phyloP scores from a whole-genome alignment of 2,888 invertebrate species.

The Therioaphis trifolii region DNA sequence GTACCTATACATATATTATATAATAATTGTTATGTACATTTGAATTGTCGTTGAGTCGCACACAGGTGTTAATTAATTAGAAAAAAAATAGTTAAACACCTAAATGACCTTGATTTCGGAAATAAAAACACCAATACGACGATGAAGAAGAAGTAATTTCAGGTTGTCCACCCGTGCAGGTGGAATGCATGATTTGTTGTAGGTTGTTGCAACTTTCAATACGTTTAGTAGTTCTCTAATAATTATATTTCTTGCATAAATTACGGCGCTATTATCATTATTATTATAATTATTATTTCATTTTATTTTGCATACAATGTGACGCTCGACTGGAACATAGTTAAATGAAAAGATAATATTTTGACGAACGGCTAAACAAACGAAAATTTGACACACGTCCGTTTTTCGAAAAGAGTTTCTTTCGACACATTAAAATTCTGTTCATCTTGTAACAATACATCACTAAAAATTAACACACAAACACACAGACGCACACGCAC shows the following conservation, averaged over 20 bases:
- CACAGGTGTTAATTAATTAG: slow-evolving; percentile 42
- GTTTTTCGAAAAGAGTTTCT: slow-evolving; percentile 40
- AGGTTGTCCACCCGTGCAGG: slow-evolving; percentile 44
- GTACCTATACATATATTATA: too few species aligned
- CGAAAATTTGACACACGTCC: slow-evolving; percentile 44
- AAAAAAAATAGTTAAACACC: background rate
- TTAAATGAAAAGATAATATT: slow-evolving; percentile 52
- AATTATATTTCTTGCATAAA: slow-evolving; percentile 59
- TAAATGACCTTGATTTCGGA: slow-evolving; percentile 17
- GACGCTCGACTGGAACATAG: slow-evolving; percentile 13
- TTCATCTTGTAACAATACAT: slow-evolving; percentile 46
- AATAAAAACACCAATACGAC: background rate
- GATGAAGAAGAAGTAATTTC: slow-evolving; percentile 35
- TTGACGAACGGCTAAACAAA: slow-evolving; percentile 32
- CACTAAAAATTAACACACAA: slow-evolving; percentile 42
- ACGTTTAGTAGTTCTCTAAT: slow-evolving; percentile 20
- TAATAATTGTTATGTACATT: too few species aligned
- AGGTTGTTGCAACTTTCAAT: slow-evolving; percentile 54
- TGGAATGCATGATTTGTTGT: slow-evolving; percentile 48
- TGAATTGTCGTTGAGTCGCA: background rate
- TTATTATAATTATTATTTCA: slow-evolving; percentile 35
- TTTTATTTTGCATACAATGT: slow-evolving; percentile 60
- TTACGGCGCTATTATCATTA: slow-evolving; percentile 35
- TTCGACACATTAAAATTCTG: slow-evolving; percentile 45
- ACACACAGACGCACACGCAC: slow-evolving; percentile 7